phyloP scores from a whole-genome alignment of 2,888 invertebrate species.

The Morpho achilles region DNA sequence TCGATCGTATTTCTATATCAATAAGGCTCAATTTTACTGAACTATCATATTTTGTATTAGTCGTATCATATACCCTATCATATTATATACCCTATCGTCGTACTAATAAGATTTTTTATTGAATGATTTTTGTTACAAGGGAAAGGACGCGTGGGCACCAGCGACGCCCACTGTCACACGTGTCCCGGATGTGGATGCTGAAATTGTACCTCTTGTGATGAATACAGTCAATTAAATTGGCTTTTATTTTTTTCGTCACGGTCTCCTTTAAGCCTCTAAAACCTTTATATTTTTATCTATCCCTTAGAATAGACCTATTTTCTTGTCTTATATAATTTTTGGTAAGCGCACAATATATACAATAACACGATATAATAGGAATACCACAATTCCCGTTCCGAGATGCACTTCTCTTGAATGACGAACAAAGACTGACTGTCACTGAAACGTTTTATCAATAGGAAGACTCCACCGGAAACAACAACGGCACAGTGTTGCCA shows the following conservation, averaged over 20 bases:
- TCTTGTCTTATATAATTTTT: too few relatives aligned
- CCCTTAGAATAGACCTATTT: too few relatives aligned
- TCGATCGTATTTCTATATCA: background rate
- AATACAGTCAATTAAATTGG: constrained; percentile 70
- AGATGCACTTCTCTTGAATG: too few relatives aligned
- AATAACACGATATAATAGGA: too few relatives aligned
- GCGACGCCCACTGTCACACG: constrained; percentile 39
- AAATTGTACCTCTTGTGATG: constrained; percentile 25
- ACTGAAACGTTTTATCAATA: too few relatives aligned
- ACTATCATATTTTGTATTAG: background rate
- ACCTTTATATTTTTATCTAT: too few relatives aligned
- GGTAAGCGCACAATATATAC: too few relatives aligned
- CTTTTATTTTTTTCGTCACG: background rate
- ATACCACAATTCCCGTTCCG: too few relatives aligned
- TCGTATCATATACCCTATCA: background rate
- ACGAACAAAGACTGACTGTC: too few relatives aligned
- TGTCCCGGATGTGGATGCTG: constrained; percentile 42
- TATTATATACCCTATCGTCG: background rate
- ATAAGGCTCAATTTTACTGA: constrained; percentile 1
- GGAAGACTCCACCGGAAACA: too few relatives aligned
- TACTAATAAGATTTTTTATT: background rate
- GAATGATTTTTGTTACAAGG: constrained; percentile 5
- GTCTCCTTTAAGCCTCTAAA: too few relatives aligned
- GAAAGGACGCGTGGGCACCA: constrained; percentile 22
- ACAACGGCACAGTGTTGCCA: too few relatives aligned